Percentiles rank a stretch among this genome's conserved stretches.
Evolutionary conservation across 2,888 invertebrate genomes (phyloP).

Genomic region (Idaea dimidiata): DNA sequence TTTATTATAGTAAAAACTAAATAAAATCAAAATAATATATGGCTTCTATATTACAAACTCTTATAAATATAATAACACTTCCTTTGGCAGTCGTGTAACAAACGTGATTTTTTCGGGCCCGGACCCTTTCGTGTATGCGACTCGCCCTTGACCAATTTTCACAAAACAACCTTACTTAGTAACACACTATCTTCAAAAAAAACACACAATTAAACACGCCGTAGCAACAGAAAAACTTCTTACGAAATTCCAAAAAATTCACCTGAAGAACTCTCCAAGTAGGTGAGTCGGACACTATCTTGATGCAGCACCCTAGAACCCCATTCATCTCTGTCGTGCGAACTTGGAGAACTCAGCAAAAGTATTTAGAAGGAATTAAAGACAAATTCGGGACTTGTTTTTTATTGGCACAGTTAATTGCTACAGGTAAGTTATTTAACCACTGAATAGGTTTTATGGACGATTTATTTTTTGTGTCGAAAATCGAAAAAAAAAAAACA

Average conservation of each 20-base stretch:
- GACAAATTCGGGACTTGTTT: slow-evolving; percentile 47
- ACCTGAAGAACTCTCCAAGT: slow-evolving; percentile 44
- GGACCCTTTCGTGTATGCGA: too few relatives aligned
- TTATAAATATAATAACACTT: too few relatives aligned
- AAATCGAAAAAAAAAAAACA: not conserved
- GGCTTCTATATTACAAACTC: too few relatives aligned
- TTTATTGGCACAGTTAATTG: slow-evolving; percentile 41
- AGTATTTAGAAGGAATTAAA: slow-evolving; percentile 61
- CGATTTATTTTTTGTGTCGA: not conserved
- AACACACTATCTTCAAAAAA: not conserved
- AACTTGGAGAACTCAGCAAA: slow-evolving; percentile 44
- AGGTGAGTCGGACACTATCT: slow-evolving; percentile 50
- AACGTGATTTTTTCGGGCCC: too few relatives aligned
- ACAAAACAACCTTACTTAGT: not conserved
- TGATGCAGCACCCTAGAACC: slow-evolving; percentile 49
- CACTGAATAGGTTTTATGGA: not conserved
- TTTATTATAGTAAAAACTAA: too few relatives aligned
- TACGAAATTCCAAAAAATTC: slow-evolving; percentile 40
- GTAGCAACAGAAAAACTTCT: slow-evolving; percentile 31
- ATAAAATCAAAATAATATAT: too few relatives aligned
- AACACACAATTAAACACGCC: slow-evolving; percentile 21
- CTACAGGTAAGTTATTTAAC: not conserved
- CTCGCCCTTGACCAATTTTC: not conserved
- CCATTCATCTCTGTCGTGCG: slow-evolving; percentile 61
- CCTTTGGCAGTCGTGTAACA: too few relatives aligned